Percentiles rank a stretch among this genome's conserved stretches.
phyloP scores from a whole-genome alignment of 2,888 invertebrate species.

The Ennomos quercinarius region DNA sequence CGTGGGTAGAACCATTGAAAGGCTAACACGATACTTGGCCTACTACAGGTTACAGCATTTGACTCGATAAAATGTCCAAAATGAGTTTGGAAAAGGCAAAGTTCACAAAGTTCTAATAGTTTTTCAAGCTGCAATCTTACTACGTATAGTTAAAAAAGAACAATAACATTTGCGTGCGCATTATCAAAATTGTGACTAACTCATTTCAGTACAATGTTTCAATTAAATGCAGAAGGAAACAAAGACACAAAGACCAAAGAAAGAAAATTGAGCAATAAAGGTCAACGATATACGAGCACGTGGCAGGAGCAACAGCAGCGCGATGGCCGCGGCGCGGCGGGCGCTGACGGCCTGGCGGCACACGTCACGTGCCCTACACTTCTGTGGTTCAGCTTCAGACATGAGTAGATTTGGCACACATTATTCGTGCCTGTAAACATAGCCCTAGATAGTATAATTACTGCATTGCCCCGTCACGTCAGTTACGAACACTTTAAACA shows the following conservation, averaged over 20 bases:
- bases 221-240: constrained; percentile 41
- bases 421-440: constrained; percentile 35
- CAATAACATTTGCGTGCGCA: neutral
- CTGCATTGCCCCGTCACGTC: neutral
- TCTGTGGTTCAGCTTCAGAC: constrained; percentile 31
- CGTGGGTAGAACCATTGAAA: too few relatives aligned
- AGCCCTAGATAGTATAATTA: constrained; percentile 6
- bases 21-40: too few relatives aligned
- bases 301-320: constrained; percentile 45
- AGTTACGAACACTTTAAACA: constrained; percentile 5
- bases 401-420: constrained; percentile 49
- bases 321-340: constrained; percentile 26
- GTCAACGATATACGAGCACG: constrained; percentile 62
- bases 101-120: too few relatives aligned
- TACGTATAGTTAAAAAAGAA: neutral
- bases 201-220: constrained; percentile 36
- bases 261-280: constrained; percentile 50
- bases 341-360: constrained; percentile 13
- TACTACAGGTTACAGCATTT: too few relatives aligned
- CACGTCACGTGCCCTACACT: constrained; percentile 50
- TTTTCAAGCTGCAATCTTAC: neutral
- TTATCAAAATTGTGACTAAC: constrained; percentile 16
- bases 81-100: too few relatives aligned
- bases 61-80: too few relatives aligned
- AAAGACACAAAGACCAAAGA: constrained; percentile 54